Conservation (phyloP, 2,797 vertebrate genomes). For the Botia kubotai region DNA sequence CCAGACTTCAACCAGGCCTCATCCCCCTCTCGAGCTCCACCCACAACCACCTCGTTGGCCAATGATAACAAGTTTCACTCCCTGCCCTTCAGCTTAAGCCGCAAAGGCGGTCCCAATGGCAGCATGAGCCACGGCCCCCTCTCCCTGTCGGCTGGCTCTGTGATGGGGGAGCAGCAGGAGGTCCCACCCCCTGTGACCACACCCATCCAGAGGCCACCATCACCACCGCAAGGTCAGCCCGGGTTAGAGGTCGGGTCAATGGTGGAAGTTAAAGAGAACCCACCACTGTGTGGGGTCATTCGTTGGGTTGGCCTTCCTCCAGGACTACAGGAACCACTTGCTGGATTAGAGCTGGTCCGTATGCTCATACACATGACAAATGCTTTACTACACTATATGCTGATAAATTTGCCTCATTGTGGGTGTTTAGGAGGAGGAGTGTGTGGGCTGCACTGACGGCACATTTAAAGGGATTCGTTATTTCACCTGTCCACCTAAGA, state of each 20-base stretch:
- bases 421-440: constrained; percentile 90
- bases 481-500: constrained; percentile 96
- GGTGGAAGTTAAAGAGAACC: constrained; percentile 98
- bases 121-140: constrained; percentile 91
- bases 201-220: constrained; percentile 75
- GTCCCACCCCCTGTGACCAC: constrained; percentile 76
- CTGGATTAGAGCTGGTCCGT: constrained; percentile 96
- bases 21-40: constrained; percentile 86
- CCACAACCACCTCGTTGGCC: constrained; percentile 81
- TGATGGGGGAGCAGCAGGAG: constrained; percentile 92
- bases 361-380: neutral
- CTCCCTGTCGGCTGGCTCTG: constrained; percentile 94
- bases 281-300: constrained; percentile 96
- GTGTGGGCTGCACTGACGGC: constrained; percentile 94
- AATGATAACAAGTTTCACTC: constrained; percentile 97
- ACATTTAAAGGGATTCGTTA: constrained; percentile 96
- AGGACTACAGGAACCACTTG: constrained; percentile 90
- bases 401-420: neutral
- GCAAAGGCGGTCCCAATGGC: constrained; percentile 86
- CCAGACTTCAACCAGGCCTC: constrained; percentile 90
- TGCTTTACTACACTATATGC: neutral
- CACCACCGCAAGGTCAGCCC: constrained; percentile 81
- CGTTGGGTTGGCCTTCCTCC: constrained; percentile 97
- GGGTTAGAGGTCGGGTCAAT: constrained; percentile 96
- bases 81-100: constrained; percentile 92